Evolutionary conservation across 2,113 vertebrate species (phyloP), one percentile per base, ranked within the genome.

Genomic region (Sciurus niger): DNA sequence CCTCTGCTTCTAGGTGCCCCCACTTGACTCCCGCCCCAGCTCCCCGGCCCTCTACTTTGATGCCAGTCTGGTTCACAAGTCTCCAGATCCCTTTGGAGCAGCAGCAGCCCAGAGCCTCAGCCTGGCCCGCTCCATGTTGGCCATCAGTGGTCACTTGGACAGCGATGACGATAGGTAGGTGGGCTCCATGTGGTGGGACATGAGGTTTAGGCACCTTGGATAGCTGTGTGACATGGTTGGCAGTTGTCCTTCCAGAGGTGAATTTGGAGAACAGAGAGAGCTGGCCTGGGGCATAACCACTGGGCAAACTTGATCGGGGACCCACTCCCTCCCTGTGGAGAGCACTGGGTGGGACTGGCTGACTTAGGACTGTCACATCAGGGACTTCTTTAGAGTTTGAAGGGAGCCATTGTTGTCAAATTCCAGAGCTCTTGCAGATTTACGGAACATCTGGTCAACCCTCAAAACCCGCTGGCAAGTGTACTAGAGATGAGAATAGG

Each of bases 101-200:
- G 98, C 98, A 0, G 96, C 98, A 9, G 97, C 98, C 20, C 97
- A 98, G 95, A 98, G 97, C 37, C 97, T 99, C 79, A 98, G 97
- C 89, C 97, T 99, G 97, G 99, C 99, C 18, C 98, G 98, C 58
- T 99, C 99, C 97, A 98, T 99, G 98, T 98, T 99, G 32, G 98
- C 98, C 72, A 98, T 98, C 89, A 98, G 98, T 8, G 97, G 97
- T 53, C 97, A 98, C 60, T 97, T 98, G 48, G 98, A 98, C 92
- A 98, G 99, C n/a, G 98, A 97, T 37, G 99, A 99, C 0, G 97
- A 98, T 68, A 99, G 99, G 99, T 99, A 97, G 89, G 97, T 91
- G 82, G 63, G 34, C 82, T 93, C 79, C 1, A 6, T 4, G 67
- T 11, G 34, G 3, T 8, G 6, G 24, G 30, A 3, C 8, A 0